Base-by-base conservation (phyloP, 2,888 invertebrate genomes). In the Ichneumoninae sp. region DNA sequence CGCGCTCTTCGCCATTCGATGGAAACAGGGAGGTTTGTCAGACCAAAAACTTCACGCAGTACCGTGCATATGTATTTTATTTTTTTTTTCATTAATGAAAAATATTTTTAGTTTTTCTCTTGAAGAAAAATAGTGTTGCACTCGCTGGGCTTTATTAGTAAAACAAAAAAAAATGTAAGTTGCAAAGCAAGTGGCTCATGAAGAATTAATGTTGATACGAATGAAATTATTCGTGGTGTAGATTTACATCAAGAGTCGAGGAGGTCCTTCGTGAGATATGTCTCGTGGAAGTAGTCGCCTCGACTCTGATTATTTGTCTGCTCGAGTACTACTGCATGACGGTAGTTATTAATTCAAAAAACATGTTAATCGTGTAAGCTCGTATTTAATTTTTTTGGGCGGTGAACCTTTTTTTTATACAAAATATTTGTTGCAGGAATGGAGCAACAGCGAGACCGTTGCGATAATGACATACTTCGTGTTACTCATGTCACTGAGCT, bases 231-330 rank as follows among this genome's bases (percentile, higher is more conserved):
- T 60, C 16, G 16, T 13, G 26, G 60, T 30, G 26, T 86, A 92
- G 92, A 62, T 91, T 92, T 60, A 87, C 90, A 36, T 77, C 86
- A 6, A 82, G 80, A n/a, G 88, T 92, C 10, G 91, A 92, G 74
- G 75, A 83, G 3, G 86, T 90, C 54, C 82, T 92, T 30, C 89
- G 89, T 26, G 90, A 88, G 40, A 88, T 92, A 30, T 91, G 90
- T 79, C 85, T 92, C n/a, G 89, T 91, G 16, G 92, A 93, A 82
- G 83, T 92, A 13, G 75, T 92, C 0, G 91, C 90, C 0, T 91
- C 91, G 74, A 91, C 91, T 5, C 40, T 92, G 70, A 90, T 90
- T 16, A 91, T 92, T 75, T 93, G 92, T 52, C 90, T 91, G 30
- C 84, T 92, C 3, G 92, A 90, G 79, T 92, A 91, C 79, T 91